These are phyloP conservation scores for Calephelis nemesis DNA, from an alignment of 1,140 invertebrate genomes.

Conservation along the genomic window DNA sequence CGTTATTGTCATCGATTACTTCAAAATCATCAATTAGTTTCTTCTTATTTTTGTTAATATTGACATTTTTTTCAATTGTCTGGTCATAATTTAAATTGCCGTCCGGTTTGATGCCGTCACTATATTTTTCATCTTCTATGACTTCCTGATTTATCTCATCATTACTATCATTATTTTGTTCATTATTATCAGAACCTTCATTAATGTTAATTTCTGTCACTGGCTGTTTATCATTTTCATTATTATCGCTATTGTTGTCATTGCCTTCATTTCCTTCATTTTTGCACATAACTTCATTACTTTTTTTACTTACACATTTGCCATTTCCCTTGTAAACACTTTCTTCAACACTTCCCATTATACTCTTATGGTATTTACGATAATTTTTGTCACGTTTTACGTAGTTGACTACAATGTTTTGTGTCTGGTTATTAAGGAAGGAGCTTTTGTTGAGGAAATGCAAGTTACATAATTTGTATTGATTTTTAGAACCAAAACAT, in stretches of 20 bases:
- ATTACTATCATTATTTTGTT: not conserved
- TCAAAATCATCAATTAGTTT: no score
- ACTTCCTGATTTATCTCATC: not conserved
- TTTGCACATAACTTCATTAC: no score
- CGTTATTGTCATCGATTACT: not conserved
- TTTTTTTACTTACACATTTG: no score
- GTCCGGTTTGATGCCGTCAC: not conserved
- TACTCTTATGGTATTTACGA: constrained; percentile 10
- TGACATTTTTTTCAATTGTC: no score
- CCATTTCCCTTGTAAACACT: not conserved
- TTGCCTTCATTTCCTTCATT: not conserved
- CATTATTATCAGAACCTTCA: not conserved
- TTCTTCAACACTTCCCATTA: not conserved
- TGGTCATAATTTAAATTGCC: no score
- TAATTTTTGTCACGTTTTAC: not conserved
- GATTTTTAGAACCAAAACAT: no score
- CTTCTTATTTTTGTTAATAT: no score
- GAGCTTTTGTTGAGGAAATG: not conserved
- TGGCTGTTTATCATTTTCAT: not conserved
- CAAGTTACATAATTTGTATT: not conserved
- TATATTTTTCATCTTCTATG: not conserved
- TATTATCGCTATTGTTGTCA: not conserved
- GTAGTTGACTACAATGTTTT: not conserved
- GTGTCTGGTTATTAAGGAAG: not conserved
- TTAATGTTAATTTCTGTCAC: not conserved